Base-by-base conservation (phyloP, 64 coral and sea anemone species). In the Exaiptasia diaphana region DNA sequence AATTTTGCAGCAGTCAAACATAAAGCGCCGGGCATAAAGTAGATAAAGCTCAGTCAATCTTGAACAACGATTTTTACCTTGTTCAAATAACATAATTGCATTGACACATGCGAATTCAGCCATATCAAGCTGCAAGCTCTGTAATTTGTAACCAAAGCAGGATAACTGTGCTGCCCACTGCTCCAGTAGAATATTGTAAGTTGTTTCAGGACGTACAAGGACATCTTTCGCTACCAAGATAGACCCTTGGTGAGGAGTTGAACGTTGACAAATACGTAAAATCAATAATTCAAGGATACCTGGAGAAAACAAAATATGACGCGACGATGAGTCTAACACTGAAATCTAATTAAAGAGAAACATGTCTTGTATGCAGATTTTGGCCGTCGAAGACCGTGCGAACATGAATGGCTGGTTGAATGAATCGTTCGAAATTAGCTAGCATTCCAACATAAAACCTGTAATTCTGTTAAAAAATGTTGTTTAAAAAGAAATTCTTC, bases 91-190 rank as follows among this genome's bases (percentile, higher is more conserved):
- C 89, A 99, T 88, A 46, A 99, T 92, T 13, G 95, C 84, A 63
- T 88, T 99, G 1, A 99, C 85, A 62, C 95, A 99, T 18, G 95
- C 95, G 72, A 99, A 99, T 67, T 99, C 95, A 5, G 95, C 95
- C 95, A 99, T 99, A 61, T 99, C 95, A 7, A 99, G 85, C 37
- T 99, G 95, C 40, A 99, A 71, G 26, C 89, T 99, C 77, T 99
- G 95, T 21, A 99, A 40, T 55, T 99, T 99, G 73, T 92, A 92
- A 25, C 85, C 85, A 50, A 93, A 99, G 49, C 90, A 85, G 15
- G 90, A 83, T 29, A 99, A 38, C 28, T 93, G 90, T 0, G 79
- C 74, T 2, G 88, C 86, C 95, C 95, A 99, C 67, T 87, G 85
- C n/a, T 88, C 90, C 3, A 99, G 85, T 5, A 99, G 80, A 59